These are phyloP conservation scores for Grus americana DNA, from an alignment of 2,113 vertebrate species.

Conservation along the genomic window DNA sequence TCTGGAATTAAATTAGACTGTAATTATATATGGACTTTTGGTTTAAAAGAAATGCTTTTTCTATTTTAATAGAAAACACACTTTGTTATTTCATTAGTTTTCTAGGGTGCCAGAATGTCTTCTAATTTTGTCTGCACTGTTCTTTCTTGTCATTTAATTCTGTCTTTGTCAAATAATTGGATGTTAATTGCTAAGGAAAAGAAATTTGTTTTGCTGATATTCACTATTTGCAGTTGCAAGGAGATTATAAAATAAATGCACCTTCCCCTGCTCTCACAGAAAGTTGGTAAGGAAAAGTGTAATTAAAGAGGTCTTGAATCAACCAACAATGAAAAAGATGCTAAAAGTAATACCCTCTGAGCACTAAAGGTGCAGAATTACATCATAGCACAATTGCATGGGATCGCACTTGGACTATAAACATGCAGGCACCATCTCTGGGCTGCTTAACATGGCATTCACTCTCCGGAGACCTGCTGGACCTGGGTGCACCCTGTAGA, in stretches of 20 bases:
- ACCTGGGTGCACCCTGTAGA: not conserved
- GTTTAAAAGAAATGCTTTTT: not conserved
- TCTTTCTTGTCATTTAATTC: constrained; percentile 14
- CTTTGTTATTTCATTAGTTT: not conserved
- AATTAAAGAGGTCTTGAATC: not conserved
- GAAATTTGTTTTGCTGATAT: not conserved
- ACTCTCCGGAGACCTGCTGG: not conserved
- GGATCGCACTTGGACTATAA: not conserved
- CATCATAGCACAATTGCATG: not conserved
- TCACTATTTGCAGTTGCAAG: not conserved
- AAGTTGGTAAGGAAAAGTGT: not conserved
- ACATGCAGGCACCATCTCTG: not conserved
- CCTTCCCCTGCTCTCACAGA: not conserved
- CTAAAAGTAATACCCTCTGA: not conserved
- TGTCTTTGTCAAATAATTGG: not conserved
- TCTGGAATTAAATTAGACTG: not conserved
- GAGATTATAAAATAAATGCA: not conserved
- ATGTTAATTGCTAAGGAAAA: not conserved
- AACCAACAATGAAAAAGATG: not conserved
- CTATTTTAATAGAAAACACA: not conserved
- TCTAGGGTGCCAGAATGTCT: not conserved
- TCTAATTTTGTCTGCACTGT: not conserved
- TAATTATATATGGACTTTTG: not conserved
- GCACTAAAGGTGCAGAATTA: not conserved
- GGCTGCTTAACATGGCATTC: not conserved